Percentiles rank a stretch among this genome's conserved stretches.
phyloP scores from a whole-genome alignment of 2,888 invertebrate genomes.

The Brachyptera risi region DNA sequence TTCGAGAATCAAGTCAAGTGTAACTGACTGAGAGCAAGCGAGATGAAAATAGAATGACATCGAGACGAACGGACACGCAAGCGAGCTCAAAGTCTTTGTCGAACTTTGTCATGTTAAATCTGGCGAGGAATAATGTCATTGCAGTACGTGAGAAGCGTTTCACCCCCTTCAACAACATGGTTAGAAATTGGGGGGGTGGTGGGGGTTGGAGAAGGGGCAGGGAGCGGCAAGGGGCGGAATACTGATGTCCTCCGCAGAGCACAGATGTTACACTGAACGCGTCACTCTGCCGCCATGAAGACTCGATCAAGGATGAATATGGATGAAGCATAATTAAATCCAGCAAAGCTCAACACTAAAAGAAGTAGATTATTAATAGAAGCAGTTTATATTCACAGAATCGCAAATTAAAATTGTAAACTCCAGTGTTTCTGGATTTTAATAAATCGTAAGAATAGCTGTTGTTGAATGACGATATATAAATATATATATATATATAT shows the following conservation, averaged over 20 bases:
- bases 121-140: constrained; percentile 10
- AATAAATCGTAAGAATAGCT: too few relatives aligned
- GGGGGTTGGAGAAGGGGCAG: background rate
- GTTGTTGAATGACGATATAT: too few relatives aligned
- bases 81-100: constrained; percentile 7
- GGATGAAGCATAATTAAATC: constrained; percentile 11
- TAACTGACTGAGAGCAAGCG: background rate
- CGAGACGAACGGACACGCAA: background rate
- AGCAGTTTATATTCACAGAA: too few relatives aligned
- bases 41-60: too few relatives aligned
- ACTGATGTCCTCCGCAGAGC: constrained; percentile 20
- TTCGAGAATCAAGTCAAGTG: too few relatives aligned
- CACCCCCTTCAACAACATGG: background rate
- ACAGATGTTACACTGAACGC: constrained; percentile 10
- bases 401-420: too few relatives aligned
- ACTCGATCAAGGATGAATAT: constrained; percentile 11
- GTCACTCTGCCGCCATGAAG: background rate
- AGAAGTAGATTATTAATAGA: too few relatives aligned
- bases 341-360: constrained; percentile 2
- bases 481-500: too few relatives aligned
- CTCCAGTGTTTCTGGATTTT: too few relatives aligned
- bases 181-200: background rate
- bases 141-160: constrained; percentile 5
- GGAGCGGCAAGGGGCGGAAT: constrained; percentile 3
- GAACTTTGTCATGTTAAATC: constrained; percentile 11